phyloP scores from a whole-genome alignment of 2,113 vertebrate species.

The Accipiter cooperii region DNA sequence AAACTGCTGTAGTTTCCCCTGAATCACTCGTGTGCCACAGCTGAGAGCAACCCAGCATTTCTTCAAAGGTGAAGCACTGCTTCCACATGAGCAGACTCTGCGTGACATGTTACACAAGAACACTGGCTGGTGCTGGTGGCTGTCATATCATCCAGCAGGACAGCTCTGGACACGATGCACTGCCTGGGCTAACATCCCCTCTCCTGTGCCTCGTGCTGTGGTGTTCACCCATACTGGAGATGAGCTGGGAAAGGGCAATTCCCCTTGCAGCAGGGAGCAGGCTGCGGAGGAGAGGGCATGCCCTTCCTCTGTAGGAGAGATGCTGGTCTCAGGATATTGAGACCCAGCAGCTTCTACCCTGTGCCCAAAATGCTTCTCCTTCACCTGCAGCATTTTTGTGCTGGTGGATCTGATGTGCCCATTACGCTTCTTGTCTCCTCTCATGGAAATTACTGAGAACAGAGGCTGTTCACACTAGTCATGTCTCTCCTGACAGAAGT shows the following conservation, averaged over 20 bases:
- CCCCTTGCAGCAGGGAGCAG: background rate
- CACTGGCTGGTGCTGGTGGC: background rate
- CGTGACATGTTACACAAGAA: background rate
- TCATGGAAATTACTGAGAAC: background rate
- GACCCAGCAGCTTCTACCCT: background rate
- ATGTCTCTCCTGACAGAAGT: background rate
- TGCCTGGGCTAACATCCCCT: fast-evolving
- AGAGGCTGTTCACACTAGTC: background rate
- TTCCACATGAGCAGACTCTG: fast-evolving
- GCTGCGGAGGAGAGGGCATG: background rate
- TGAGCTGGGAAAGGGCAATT: background rate
- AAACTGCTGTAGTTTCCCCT: background rate
- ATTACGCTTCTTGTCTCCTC: background rate
- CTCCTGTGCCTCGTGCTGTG: fast-evolving
- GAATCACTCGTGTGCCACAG: background rate
- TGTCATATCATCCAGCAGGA: background rate
- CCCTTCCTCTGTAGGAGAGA: background rate
- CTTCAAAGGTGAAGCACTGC: background rate
- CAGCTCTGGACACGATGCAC: background rate
- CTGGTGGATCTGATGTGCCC: background rate
- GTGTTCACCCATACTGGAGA: background rate
- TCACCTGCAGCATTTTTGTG: background rate
- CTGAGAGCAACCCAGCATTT: background rate
- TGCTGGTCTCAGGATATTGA: background rate
- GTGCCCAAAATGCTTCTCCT: background rate